Conservation (phyloP, 2,888 invertebrate genomes). For the Hemistola chrysoprasaria region DNA sequence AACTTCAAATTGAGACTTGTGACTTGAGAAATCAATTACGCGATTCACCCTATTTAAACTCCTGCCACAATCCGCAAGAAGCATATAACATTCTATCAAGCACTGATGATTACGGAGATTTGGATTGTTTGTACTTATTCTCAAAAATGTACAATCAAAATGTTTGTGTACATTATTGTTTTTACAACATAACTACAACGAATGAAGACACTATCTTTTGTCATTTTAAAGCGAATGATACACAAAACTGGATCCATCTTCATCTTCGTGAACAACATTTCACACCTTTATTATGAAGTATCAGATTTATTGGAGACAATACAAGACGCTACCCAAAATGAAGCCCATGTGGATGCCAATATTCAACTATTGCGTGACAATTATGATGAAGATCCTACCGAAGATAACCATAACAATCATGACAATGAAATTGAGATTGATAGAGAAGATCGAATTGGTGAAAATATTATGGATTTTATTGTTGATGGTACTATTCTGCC, state of each 20-base stretch:
- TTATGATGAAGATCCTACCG: conserved; percentile 33
- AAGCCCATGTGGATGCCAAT: conserved; percentile 34
- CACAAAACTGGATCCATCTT: conserved; percentile 45
- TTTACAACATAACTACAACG: conserved; percentile 37
- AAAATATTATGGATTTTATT: conserved; percentile 35
- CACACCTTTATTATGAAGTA: too few species aligned
- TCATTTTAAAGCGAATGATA: conserved; percentile 46
- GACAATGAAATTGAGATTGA: conserved; percentile 34
- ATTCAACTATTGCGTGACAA: conserved; percentile 31
- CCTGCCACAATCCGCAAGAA: conserved; percentile 46
- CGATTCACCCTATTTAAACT: conserved; percentile 45
- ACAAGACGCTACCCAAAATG: conserved; percentile 32
- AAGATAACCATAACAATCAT: conserved; percentile 34
- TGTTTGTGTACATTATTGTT: conserved; percentile 44
- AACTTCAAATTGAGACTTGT: conserved; percentile 41
- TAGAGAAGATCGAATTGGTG: conserved; percentile 35
- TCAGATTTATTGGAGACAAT: conserved; percentile 35
- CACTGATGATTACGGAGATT: conserved; percentile 40
- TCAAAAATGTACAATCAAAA: conserved; percentile 46
- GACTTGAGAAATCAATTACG: conserved; percentile 43
- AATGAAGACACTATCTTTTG: conserved; percentile 39
- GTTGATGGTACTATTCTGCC: conserved; percentile 35
- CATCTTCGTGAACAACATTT: conserved; percentile 39
- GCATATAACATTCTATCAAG: conserved; percentile 42
- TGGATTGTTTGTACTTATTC: conserved; percentile 45